Evolutionary conservation across 2,888 invertebrate genomes (phyloP), one percentile per base, ranked within the genome.

Genomic region (Pyrocoelia pectoralis): DNA sequence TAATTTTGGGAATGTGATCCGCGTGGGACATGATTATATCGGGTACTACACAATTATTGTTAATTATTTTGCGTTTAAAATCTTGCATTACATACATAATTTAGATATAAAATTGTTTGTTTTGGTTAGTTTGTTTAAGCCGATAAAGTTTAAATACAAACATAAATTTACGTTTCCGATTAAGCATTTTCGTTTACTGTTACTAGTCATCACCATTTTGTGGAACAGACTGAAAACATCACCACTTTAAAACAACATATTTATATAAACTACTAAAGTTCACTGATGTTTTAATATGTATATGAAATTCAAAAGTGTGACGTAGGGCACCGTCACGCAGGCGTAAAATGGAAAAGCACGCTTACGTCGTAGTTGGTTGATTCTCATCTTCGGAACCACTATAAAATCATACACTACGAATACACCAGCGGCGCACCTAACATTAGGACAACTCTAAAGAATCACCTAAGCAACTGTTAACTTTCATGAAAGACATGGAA

Each of bases 11-110:
- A 15, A 66, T 61, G 24, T 68, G 58, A 9, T 38, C 52, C 9
- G 18, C 38, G n/a, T 54, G 58, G 24, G 68, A 69, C 74, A 73
- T 74, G 17, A 75, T 68, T 12, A 74, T 71, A 68, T 72, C 67
- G 5, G 75, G 75, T 13, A 75, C 69, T 46, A 69, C 59, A 18
- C 71, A 70, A 40, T 67, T 54, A 8, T 48, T 53, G 53, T 65
- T 66, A 53, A 63, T 55, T 46, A 67, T 17, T 46, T 54, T 54
- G 50, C 61, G 59, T 56, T 65, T 56, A 29, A 68, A 56, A 55
- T 62, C 59, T 12, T 62, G 67, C 65, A 67, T 68, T 50, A 28
- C 1, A 52, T 40, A 24, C 61, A 61, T 61, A 24, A 41, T 61
- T 61, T 40, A 49, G 46, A 14, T 46, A 24, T 53, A n/a, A 1